These are phyloP conservation scores for Apolygus lucorum DNA, from an alignment of 1,140 invertebrate genomes.

Conservation along the genomic window DNA sequence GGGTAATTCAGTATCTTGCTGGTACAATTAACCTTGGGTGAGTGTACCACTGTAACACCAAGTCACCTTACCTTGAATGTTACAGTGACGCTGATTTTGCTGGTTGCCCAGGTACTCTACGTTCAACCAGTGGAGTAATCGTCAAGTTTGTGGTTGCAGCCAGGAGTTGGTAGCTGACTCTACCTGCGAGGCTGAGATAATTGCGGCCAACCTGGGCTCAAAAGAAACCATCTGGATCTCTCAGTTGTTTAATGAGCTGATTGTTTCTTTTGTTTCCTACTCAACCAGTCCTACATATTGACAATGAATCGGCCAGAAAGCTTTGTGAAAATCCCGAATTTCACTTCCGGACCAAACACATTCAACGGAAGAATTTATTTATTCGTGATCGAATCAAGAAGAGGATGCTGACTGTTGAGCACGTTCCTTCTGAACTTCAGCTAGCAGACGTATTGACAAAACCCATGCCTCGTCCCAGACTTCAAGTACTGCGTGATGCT, in stretches of 20 bases:
- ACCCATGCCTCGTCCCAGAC: conserved; percentile 32
- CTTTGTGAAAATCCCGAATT: no score
- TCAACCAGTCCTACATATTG: no score
- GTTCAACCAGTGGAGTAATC: conserved; percentile 6
- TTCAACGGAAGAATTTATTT: conserved; percentile 38
- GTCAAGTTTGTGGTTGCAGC: neutral
- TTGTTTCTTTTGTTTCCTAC: conserved; percentile 37
- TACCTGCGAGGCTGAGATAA: conserved; percentile 5
- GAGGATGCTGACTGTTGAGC: conserved; percentile 18
- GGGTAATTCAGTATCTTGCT: no score
- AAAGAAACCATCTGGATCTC: no score
- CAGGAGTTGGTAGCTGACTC: conserved; percentile 1
- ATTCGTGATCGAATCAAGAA: conserved; percentile 35
- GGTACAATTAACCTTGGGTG: no score
- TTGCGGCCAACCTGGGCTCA: no score
- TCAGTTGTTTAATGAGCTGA: neutral
- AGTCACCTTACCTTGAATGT: neutral
- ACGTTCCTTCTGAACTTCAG: conserved; percentile 32
- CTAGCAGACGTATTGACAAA: conserved; percentile 40
- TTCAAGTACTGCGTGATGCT: conserved; percentile 30
- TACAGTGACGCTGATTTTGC: conserved; percentile 12
- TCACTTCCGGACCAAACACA: no score
- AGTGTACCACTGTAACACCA: neutral
- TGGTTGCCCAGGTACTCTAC: no score
- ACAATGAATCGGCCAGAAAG: no score